Conservation (phyloP, 2,888 invertebrate genomes). For the Bellardia pandia region DNA sequence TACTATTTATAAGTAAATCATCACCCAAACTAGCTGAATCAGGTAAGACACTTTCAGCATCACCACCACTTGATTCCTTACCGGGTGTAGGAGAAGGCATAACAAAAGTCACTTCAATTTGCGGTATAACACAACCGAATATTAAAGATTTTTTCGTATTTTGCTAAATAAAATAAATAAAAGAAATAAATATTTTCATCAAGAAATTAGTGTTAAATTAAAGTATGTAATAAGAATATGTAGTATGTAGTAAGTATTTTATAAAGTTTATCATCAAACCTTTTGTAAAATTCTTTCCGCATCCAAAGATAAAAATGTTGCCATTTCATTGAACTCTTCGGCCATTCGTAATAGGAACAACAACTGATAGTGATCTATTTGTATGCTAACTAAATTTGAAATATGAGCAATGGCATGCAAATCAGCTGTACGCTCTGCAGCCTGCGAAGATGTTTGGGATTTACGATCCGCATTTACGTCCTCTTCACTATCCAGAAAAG, state of each 20-base stretch:
- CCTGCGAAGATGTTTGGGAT: conserved; percentile 68
- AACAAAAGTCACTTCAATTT: conserved; percentile 94
- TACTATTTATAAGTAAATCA: conserved; percentile 88
- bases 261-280: conserved; percentile 76
- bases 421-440: conserved; percentile 85
- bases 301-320: conserved; percentile 91
- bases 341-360: conserved; percentile 93
- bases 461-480: conserved; percentile 75
- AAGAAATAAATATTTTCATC: background rate
- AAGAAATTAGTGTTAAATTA: too few species aligned
- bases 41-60: conserved; percentile 93
- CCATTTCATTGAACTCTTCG: conserved; percentile 92
- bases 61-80: conserved; percentile 93
- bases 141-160: conserved; percentile 85
- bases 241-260: background rate
- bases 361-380: conserved; percentile 97
- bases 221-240: too few species aligned
- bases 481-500: conserved; percentile 81
- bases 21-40: conserved; percentile 94
- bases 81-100: conserved; percentile 93
- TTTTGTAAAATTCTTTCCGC: conserved; percentile 89
- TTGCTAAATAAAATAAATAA: conserved; percentile 77
- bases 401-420: conserved; percentile 93
- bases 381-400: conserved; percentile 93
- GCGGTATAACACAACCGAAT: conserved; percentile 92